Base-by-base conservation (phyloP, 2,888 invertebrate species). In the Coremacera marginata region DNA sequence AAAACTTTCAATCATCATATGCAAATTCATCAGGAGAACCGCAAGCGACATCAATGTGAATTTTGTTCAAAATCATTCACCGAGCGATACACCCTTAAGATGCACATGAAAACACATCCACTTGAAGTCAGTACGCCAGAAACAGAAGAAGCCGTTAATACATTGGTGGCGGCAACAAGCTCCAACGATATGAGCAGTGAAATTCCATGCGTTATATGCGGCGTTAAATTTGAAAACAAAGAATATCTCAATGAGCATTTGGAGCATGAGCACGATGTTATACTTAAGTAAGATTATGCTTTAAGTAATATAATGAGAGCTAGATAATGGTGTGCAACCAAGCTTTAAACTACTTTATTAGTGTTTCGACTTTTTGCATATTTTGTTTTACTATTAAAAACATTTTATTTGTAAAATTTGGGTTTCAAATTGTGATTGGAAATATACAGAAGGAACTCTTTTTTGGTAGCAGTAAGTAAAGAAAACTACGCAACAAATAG, bases 1-100 rank as follows among this genome's bases (percentile, higher is more conserved):
- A 89, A 88, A 77, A 88, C 88, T 0, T 88, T 83, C 22, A 87
- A 84, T 37, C 88, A 88, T 73, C 88, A 88, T 70, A 84, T 87
- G 62, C 80, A 88, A 0, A 88, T 85, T 14, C 88, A 88, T 71
- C 86, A 85, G 57, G 88, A 88, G 78, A 85, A 88, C 73, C 79
- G 88, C 1, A 89, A 89, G 0, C 79, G 89, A 7, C 86, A 89
- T 51, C 85, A 86, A 71, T 88, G 88, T 49, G 80, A 84, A 0
- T 80, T 85, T 0, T 88, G 88, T 55, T 84, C 87, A 0, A 88
- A 88, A 77, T 87, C 86, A 0, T 88, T 88, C 34, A 88, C 89
- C 0, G 89, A 88, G 73, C 86, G 88, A 25, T 88, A 88, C 73
- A 88, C 89, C 3, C 83, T 88, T 3, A 88, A 89, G 78, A 85